Evolutionary conservation across 2,888 invertebrate genomes (phyloP).

Genomic region (Eupithecia subfuscata): DNA sequence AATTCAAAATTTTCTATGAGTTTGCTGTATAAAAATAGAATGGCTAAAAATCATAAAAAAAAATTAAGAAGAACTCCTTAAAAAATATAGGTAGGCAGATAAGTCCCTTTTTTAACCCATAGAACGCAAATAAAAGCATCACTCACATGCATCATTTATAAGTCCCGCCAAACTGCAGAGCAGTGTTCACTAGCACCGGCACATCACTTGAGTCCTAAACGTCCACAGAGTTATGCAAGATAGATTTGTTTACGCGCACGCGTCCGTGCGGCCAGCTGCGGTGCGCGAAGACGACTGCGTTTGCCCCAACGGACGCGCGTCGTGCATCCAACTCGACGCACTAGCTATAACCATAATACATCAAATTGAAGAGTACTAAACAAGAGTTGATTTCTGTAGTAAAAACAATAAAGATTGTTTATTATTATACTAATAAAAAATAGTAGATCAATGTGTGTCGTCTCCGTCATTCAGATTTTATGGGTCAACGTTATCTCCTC

Average conservation of each 20-base stretch:
- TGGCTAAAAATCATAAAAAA: not conserved
- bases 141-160: constrained; percentile 79
- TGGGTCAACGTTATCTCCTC: constrained; percentile 42
- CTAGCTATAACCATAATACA: constrained; percentile 1
- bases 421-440: constrained; percentile 5
- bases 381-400: constrained; percentile 8
- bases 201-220: constrained; percentile 65
- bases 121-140: constrained; percentile 21
- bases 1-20: no score
- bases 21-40: not conserved
- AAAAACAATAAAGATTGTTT: constrained; percentile 6
- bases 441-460: constrained; percentile 7
- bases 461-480: constrained; percentile 41
- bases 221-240: constrained; percentile 45
- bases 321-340: constrained; percentile 16
- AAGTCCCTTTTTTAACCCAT: not conserved
- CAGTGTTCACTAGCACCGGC: constrained; percentile 69
- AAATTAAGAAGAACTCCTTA: no score
- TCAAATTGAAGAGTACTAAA: not conserved
- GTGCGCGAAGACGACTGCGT: constrained; percentile 47
- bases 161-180: constrained; percentile 55
- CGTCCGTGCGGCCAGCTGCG: constrained; percentile 42
- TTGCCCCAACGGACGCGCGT: constrained; percentile 21
- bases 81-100: not conserved
- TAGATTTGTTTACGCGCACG: constrained; percentile 57